Conservation (phyloP, 2,888 invertebrate species). For the Halocaridina rubra region DNA sequence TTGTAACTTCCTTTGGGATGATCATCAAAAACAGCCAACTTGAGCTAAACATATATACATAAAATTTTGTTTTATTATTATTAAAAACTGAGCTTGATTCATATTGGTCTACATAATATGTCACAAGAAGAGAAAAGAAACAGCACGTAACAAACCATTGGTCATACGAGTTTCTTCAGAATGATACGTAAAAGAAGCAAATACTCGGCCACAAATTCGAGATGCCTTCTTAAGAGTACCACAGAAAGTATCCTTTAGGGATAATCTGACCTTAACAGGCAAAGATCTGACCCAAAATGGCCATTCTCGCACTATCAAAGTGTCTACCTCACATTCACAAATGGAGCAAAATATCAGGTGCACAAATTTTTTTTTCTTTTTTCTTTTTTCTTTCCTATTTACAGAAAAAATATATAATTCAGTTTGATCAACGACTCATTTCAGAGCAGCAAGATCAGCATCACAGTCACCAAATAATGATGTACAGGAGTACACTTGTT, state of each 20-base stretch:
- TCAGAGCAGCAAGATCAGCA: neutral
- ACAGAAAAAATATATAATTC: slow-evolving; percentile 17
- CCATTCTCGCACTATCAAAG: too few species aligned
- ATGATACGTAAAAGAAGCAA: too few species aligned
- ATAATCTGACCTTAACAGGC: too few species aligned
- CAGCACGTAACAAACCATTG: too few species aligned
- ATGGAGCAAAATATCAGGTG: too few species aligned
- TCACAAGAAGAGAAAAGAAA: slow-evolving; percentile 33
- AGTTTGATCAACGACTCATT: slow-evolving; percentile 13
- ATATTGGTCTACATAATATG: slow-evolving; percentile 51
- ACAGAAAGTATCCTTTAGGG: too few species aligned
- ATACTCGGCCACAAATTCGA: too few species aligned
- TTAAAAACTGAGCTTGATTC: slow-evolving; percentile 38
- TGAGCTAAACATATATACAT: slow-evolving; percentile 53
- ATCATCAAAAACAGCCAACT: slow-evolving; percentile 39
- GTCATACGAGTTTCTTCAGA: too few species aligned
- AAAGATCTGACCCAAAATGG: too few species aligned
- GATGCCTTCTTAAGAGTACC: too few species aligned
- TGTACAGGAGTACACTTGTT: too few species aligned
- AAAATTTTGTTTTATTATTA: slow-evolving; percentile 44
- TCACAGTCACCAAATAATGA: slow-evolving; percentile 31
- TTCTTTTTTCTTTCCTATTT: neutral
- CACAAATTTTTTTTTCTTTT: neutral
- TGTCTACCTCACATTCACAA: too few species aligned
- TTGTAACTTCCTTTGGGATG: slow-evolving; percentile 20